Evolutionary conservation across 1,140 invertebrate species (phyloP), one percentile per base, ranked within the genome.

Genomic region (Brachionus koreanus): DNA sequence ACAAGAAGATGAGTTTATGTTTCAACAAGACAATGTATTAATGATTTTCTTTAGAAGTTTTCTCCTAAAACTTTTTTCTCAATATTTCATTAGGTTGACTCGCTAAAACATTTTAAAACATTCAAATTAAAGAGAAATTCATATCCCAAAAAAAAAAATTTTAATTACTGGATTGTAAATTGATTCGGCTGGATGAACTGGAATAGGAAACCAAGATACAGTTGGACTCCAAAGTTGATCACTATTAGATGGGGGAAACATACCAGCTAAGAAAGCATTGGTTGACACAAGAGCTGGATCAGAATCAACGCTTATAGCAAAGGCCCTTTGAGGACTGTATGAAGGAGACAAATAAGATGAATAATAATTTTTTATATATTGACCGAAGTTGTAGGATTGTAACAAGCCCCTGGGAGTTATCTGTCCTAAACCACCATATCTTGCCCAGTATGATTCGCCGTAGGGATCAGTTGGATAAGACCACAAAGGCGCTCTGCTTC

Each of bases 361-460:
- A 37, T 79, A 79, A 29, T 6, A 42, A 79, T 61, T 61, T 61
- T 79, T 79, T 19, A 79, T 25, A 35, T 29, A 79, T 42, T 79
- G 76, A 61, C 76, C 76, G 3, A 79, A 29, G 16, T 25, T 37
- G 39, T 79, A 79, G 3, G 35, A 39, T 37, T 79, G 46, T 12
- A 79, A 37, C 19, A 79, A 16, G n/a, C 76, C 76, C 39, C 39
- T 57, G 12, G 46, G 46, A 10, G 49, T 79, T 61, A 61, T 79
- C 57, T 79, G 76, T 61, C 76, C 76, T 35, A 79, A 25, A 35
- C 76, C 76, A 19, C 76, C 76, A 61, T 61, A 79, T 61, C 76
- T 39, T 5, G 49, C 35, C 76, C 76, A 79, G n/a, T 79, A 79
- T 19, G 61, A 79, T 25, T 39, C 35, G 12, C 61, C 61, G 25